These are phyloP conservation scores for Eulithis prunata DNA, from an alignment of 2,888 invertebrate genomes.

Conservation along the genomic window DNA sequence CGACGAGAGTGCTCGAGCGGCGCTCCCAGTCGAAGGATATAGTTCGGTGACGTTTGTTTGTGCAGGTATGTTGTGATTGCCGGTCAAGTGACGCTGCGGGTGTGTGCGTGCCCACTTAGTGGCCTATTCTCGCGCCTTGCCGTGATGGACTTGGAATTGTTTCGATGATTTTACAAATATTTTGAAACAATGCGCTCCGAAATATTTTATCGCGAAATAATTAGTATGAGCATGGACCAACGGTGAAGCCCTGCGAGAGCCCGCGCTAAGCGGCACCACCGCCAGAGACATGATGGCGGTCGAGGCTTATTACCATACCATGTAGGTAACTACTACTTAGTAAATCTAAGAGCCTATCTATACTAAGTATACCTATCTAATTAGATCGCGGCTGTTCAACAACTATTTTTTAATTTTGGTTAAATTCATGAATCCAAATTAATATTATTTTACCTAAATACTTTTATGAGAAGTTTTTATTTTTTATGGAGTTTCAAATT, in stretches of 20 bases:
- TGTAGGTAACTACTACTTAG: conserved; percentile 52
- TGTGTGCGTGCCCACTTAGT: conserved; percentile 53
- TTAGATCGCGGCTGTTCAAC: not conserved
- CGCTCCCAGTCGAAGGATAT: conserved; percentile 81
- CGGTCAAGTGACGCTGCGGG: conserved; percentile 76
- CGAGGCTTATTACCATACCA: conserved; percentile 67
- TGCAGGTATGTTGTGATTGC: conserved; percentile 82
- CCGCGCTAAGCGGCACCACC: conserved; percentile 48
- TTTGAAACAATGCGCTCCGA: conserved; percentile 21
- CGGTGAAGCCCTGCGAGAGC: conserved; percentile 70
- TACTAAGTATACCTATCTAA: conserved; percentile 5
- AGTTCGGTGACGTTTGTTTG: conserved; percentile 83
- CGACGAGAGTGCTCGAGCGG: conserved; percentile 79
- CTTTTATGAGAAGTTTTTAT: too few relatives aligned
- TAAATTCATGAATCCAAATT: too few relatives aligned
- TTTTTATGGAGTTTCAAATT: too few relatives aligned
- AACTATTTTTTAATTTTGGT: too few relatives aligned
- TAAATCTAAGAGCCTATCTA: conserved; percentile 24
- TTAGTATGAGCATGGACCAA: conserved; percentile 58
- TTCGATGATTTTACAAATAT: conserved; percentile 23
- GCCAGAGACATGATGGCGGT: conserved; percentile 66
- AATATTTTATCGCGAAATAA: conserved; percentile 22
- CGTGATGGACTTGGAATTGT: conserved; percentile 15
- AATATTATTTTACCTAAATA: too few relatives aligned
- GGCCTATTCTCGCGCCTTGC: conserved; percentile 36